Evolutionary conservation across 2,888 invertebrate species (phyloP).

Genomic region (Patella ulyssiponensis): DNA sequence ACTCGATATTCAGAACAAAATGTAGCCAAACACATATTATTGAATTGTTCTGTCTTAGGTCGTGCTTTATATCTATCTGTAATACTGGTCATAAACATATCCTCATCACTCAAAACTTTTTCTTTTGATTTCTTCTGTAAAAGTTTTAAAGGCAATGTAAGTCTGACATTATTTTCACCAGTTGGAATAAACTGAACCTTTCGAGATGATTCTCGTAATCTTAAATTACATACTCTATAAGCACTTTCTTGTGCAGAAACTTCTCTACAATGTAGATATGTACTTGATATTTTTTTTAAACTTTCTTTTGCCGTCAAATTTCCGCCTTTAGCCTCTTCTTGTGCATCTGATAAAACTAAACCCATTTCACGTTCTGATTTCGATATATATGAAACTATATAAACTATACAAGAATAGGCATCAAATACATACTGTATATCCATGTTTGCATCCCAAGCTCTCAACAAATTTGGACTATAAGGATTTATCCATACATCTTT

Average conservation of each 20-base stretch:
- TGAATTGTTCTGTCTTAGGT: neutral
- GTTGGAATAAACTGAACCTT: slow-evolving; percentile 32
- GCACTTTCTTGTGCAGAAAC: slow-evolving; percentile 37
- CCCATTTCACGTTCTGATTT: slow-evolving; percentile 39
- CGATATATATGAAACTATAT: slow-evolving; percentile 46
- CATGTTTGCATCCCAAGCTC: slow-evolving; percentile 31
- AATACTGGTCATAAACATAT: slow-evolving; percentile 21
- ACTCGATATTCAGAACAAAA: slow-evolving; percentile 25
- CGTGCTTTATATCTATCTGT: slow-evolving; percentile 13
- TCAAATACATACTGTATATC: slow-evolving; percentile 34
- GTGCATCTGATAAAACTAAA: slow-evolving; percentile 25
- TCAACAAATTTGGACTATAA: slow-evolving; percentile 28
- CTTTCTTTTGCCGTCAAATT: slow-evolving; percentile 23
- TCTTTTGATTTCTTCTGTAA: neutral
- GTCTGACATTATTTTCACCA: slow-evolving; percentile 21
- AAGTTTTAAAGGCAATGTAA: neutral
- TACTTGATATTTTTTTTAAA: slow-evolving; percentile 29
- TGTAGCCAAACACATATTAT: slow-evolving; percentile 16
- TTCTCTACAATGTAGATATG: slow-evolving; percentile 33
- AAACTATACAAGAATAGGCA: slow-evolving; percentile 42
- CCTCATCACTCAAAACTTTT: slow-evolving; percentile 11
- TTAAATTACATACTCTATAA: slow-evolving; percentile 31
- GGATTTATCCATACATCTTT: neutral
- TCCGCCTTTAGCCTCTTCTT: slow-evolving; percentile 29
- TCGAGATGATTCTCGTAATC: slow-evolving; percentile 28